Evolutionary conservation across 2,797 vertebrate genomes (phyloP).

Genomic region (Prunella strophiata): DNA sequence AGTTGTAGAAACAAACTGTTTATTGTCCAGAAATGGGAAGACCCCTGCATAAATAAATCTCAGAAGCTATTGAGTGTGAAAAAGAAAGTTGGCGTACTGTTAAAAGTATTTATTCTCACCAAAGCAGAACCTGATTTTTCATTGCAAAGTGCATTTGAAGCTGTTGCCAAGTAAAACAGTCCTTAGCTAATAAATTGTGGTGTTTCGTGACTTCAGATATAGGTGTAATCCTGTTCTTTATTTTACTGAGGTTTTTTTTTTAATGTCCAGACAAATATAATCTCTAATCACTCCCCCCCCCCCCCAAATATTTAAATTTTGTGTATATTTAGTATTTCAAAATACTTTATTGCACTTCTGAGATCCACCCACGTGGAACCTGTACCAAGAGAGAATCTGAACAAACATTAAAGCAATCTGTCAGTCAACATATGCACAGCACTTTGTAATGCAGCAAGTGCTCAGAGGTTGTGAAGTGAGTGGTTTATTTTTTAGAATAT

Average conservation of each 20-base stretch:
- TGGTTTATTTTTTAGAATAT: neutral
- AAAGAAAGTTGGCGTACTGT: neutral
- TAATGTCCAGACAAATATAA: neutral
- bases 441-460: neutral
- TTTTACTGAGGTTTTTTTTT: neutral
- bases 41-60: neutral
- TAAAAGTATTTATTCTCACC: neutral
- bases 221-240: neutral
- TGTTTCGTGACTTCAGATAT: neutral
- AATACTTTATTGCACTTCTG: neutral
- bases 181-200: neutral
- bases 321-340: neutral
- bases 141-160: neutral
- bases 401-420: neutral
- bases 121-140: neutral
- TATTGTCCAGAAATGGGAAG: neutral
- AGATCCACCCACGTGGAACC: neutral
- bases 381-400: neutral
- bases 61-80: neutral
- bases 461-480: neutral
- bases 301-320: neutral
- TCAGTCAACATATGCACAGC: neutral
- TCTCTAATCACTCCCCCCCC: neutral
- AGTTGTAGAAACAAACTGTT: neutral
- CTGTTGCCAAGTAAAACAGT: neutral